A percentile compares a stretch with the other conserved stretches of the same genome.
phyloP scores from a whole-genome alignment of 2,113 vertebrate genomes.

The Pitta sordida region DNA sequence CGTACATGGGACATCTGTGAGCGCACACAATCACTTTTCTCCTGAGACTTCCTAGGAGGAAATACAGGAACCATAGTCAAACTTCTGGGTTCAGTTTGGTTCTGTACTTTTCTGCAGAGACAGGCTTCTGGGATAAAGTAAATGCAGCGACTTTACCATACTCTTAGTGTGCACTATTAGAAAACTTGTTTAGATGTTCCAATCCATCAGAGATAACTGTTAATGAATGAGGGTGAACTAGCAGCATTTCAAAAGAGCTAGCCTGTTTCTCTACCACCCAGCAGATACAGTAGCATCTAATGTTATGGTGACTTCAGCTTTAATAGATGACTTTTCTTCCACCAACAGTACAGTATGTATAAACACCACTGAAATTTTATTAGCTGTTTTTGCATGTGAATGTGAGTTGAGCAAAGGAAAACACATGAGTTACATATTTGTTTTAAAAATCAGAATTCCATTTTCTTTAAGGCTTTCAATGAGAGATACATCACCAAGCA shows the following conservation, averaged over 20 bases:
- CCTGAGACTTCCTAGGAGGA: slow-evolving; percentile 1
- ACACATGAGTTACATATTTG: neutral
- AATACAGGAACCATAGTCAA: neutral
- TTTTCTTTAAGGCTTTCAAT: neutral
- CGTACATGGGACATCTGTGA: neutral
- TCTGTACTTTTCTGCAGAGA: neutral
- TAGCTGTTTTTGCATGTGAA: neutral
- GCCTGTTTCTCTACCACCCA: neutral
- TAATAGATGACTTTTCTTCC: neutral
- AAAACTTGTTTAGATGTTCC: slow-evolving; percentile 28
- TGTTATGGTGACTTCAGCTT: slow-evolving; percentile 17
- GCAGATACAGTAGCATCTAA: slow-evolving; percentile 6
- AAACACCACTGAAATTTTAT: slow-evolving; percentile 2
- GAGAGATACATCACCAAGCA: neutral
- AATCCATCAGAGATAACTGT: neutral
- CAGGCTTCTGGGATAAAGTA: neutral
- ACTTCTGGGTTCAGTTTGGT: neutral
- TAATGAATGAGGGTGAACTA: neutral
- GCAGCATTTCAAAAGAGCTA: neutral
- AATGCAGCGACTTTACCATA: neutral
- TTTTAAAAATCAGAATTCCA: neutral
- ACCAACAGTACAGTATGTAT: neutral
- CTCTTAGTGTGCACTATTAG: neutral
- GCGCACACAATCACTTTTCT: neutral
- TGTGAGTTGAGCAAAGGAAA: neutral